Evolutionary conservation across 1,140 invertebrate genomes (phyloP).

Genomic region (Heliconius melpomene): DNA sequence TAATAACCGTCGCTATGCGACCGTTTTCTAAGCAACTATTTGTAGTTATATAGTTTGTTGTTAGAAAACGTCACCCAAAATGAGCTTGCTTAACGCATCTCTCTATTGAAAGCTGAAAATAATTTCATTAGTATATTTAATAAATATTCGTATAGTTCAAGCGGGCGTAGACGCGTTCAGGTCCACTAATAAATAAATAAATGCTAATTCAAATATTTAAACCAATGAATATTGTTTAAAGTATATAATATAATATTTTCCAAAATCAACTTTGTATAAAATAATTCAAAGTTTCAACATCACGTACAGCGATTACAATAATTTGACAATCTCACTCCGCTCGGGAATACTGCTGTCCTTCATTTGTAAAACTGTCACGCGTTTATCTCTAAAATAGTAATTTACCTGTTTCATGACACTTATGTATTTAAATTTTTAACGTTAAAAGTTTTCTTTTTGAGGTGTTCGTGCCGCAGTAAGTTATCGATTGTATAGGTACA

Average conservation of each 20-base stretch:
- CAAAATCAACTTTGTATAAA: conserved; percentile 3
- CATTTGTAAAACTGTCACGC: conserved; percentile 7
- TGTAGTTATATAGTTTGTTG: too few species aligned
- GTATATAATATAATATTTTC: background rate
- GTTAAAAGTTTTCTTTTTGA: background rate
- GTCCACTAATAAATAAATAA: background rate
- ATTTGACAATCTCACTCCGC: conserved; percentile 8
- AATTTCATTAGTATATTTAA: too few species aligned
- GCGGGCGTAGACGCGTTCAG: too few species aligned
- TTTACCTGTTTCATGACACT: background rate
- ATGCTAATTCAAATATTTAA: background rate
- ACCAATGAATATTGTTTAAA: background rate
- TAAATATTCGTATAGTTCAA: too few species aligned
- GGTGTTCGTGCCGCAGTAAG: too few species aligned
- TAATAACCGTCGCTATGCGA: too few species aligned
- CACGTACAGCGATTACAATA: conserved; percentile 7
- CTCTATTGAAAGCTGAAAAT: too few species aligned
- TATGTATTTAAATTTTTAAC: background rate
- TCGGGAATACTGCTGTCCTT: background rate
- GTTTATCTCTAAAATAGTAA: conserved; percentile 5
- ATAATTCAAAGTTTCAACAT: conserved; percentile 3
- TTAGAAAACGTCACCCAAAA: too few species aligned
- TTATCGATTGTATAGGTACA: too few species aligned
- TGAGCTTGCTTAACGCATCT: too few species aligned
- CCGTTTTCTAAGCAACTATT: too few species aligned